These are phyloP conservation scores for Albula glossodonta DNA, from an alignment of 2,113 vertebrate species.

Conservation along the genomic window DNA sequence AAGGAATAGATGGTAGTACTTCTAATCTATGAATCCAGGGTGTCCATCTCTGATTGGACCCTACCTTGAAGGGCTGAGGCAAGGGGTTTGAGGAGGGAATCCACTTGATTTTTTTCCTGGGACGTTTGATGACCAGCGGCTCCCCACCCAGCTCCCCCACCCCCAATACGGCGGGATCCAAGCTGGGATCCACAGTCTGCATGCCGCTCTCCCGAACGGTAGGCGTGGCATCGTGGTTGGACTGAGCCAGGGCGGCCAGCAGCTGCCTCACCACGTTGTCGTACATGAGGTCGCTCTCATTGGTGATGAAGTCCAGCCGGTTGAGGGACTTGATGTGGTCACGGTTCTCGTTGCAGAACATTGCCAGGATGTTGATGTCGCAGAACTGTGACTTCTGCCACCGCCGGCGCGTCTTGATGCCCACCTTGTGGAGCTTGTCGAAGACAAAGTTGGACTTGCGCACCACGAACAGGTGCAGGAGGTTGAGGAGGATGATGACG, in stretches of 20 bases:
- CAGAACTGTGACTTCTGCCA: conserved; percentile 99
- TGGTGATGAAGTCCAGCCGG: conserved; percentile 97
- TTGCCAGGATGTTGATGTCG: conserved; percentile 97
- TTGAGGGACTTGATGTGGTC: conserved; percentile 99
- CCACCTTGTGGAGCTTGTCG: conserved; percentile 97
- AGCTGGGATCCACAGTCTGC: conserved; percentile 86
- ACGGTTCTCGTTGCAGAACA: conserved; percentile 98
- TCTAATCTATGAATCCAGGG: no score
- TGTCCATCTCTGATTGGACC: background rate
- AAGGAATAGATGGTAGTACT: no score
- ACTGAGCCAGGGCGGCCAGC: conserved; percentile 91
- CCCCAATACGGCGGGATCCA: conserved; percentile 83
- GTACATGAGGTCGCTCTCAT: conserved; percentile 98
- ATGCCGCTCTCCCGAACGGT: conserved; percentile 90
- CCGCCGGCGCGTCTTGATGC: conserved; percentile 91
- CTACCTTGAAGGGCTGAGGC: conserved; percentile 91
- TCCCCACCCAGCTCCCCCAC: conserved; percentile 81
- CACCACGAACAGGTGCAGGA: conserved; percentile 95
- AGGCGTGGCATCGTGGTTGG: conserved; percentile 92
- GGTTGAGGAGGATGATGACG: conserved; percentile 91
- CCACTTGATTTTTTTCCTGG: conserved; percentile 97
- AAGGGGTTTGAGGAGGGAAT: conserved; percentile 87
- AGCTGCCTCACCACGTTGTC: conserved; percentile 98
- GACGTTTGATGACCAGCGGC: conserved; percentile 87
- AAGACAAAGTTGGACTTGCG: conserved; percentile 99